Base-by-base conservation (phyloP, 2,797 vertebrate species). In the Lepus townsendii region DNA sequence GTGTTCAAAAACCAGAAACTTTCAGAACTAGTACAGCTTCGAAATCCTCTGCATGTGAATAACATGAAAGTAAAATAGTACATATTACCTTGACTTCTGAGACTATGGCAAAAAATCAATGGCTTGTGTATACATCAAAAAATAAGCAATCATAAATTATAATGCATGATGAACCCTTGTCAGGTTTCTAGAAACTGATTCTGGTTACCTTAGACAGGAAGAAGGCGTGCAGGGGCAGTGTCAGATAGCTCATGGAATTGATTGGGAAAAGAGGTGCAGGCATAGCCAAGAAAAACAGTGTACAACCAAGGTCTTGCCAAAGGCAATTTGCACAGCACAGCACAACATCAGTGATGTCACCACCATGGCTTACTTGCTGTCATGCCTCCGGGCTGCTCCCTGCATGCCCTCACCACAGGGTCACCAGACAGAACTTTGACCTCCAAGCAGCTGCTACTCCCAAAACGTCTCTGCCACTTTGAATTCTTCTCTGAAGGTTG, bases 81-180 rank as follows among this genome's bases (percentile, higher is more conserved):
- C 27, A 35, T 50, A 90, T 83, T 72, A 47, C 32, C 52, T 68
- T 90, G 94, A 90, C 50, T 78, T 54, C 57, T 62, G 92, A 79
- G 5, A 90, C 63, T 47, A 63, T 6, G 71, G 14, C 24, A 84
- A 76, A 94, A 89, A 86, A 87, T 30, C 20, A 32, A 50, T 77
- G 35, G 10, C 3, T 19, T 68, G 30, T 75, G 16, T 72, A 30
- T 68, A 32, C 17, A 62, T 35, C 30, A 35, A 60, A 57, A 65
- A 79, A n/a, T 30, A 90, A 60, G 11, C 83, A 94, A 27, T 60
- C 83, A 57, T 27, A 54, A 57, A 87, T 35, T 52, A 13, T 73
- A 86, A 79, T 69, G 26, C 73, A 71, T 86, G 62, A 80, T n/a
- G 60, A 75, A 60, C 24, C 60, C 27, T 65, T 79, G 4, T 68